phyloP scores from a whole-genome alignment of 2,888 invertebrate species.

The Tromatobia lineatoria region DNA sequence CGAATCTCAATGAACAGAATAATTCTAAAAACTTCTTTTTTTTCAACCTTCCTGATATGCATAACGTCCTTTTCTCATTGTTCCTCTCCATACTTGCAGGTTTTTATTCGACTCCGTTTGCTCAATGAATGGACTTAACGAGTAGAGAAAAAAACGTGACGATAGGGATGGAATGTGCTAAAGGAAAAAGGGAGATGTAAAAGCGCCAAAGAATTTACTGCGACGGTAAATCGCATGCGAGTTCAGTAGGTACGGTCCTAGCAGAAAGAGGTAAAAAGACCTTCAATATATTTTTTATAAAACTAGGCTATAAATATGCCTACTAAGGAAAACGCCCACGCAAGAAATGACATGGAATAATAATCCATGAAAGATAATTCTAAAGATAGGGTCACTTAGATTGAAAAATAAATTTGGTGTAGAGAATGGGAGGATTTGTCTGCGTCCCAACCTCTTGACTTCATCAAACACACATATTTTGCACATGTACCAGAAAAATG shows the following conservation, averaged over 20 bases:
- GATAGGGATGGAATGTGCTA: not conserved
- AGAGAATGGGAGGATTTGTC: no score
- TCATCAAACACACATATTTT: not conserved
- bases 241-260: constrained; percentile 2
- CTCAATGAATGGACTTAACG: not conserved
- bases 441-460: no score
- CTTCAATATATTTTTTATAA: not conserved
- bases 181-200: not conserved
- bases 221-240: not conserved
- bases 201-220: not conserved
- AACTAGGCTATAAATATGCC: not conserved
- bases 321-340: not conserved
- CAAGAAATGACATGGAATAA: no score
- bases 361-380: no score
- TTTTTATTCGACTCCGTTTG: constrained; percentile 13
- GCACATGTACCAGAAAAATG: no score
- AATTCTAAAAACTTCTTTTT: not conserved
- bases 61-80: constrained; percentile 14
- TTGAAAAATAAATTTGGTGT: no score
- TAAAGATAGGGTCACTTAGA: no score
- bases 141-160: not conserved
- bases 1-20: not conserved
- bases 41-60: no score
- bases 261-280: not conserved
- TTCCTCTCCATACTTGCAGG: constrained; percentile 3